Evolutionary conservation across 2,113 vertebrate genomes (phyloP).

Genomic region (Callaeas wilsoni): DNA sequence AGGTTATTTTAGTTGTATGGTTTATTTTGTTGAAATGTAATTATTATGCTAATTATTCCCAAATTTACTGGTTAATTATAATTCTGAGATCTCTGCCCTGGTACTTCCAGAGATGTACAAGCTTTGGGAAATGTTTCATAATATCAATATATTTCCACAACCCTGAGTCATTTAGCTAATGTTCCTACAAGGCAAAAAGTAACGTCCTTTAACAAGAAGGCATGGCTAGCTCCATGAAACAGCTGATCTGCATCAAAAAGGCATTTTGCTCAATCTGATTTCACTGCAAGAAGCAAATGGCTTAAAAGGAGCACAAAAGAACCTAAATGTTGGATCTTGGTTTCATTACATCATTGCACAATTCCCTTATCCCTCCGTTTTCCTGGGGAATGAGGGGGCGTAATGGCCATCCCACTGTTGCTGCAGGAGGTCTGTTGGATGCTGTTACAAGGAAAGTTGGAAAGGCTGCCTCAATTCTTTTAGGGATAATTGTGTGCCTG

Average conservation of each 20-base stretch:
- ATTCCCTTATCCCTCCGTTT: not conserved
- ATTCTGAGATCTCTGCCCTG: not conserved
- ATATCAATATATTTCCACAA: not conserved
- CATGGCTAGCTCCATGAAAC: not conserved
- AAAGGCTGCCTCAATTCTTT: not conserved
- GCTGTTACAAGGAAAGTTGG: not conserved
- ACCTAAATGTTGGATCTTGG: not conserved
- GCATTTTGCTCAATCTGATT: not conserved
- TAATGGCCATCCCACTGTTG: not conserved
- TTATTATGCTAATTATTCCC: conserved; percentile 40
- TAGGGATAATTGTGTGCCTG: not conserved
- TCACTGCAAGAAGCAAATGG: not conserved
- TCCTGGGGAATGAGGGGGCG: not conserved
- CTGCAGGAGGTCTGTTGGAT: not conserved
- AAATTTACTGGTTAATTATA: conserved; percentile 12
- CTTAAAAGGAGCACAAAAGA: not conserved
- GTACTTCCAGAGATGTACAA: not conserved
- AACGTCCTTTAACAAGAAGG: not conserved
- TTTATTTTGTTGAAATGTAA: conserved; percentile 8
- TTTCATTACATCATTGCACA: not conserved
- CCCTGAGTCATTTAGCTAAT: not conserved
- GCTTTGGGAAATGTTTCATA: not conserved
- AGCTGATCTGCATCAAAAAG: not conserved
- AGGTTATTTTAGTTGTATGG: not conserved
- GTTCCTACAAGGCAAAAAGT: not conserved